Base-by-base conservation (phyloP, 2,888 invertebrate genomes). In the Antheraea yamamai region DNA sequence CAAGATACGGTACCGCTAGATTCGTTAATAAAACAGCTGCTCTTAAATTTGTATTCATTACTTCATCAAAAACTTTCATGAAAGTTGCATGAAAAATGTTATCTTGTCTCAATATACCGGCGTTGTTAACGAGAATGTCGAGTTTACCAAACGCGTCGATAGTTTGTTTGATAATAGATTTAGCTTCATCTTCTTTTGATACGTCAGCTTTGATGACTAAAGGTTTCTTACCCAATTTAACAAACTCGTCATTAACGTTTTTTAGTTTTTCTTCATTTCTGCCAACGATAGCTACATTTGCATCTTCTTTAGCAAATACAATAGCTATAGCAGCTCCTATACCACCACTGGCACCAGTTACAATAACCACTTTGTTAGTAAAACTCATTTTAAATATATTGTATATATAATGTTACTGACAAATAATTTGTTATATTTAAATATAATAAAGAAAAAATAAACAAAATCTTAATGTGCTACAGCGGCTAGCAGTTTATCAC, bases 271-370 rank as follows among this genome's bases (percentile, higher is more conserved):
- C 52, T 72, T 83, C 81, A 75, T 87, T 89, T 47, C 88, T 79
- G 4, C 84, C 89, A 0, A 89, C 86, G 39, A 89, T 81, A 3
- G 77, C 83, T 4, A 91, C 84, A 2, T 80, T 70, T 0, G 90
- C 90, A 0, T 86, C 85, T 79, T 88, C 85, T 74, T 82, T 83
- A 14, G 87, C 84, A 58, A 91, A 89, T 47, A 78, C 73, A 1
- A 81, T 77, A 2, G 90, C 89, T 0, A 85, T 81, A 0, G 83
- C 83, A 1, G 89, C 91, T 3, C 91, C 91, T 20, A 91, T 91
- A 14, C 90, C 90, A 0, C 89, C 85, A 74, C 89, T 89, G 1
- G 84, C 84, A 0, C 91, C 89, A 0, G 89, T 91, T 1, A 91
- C 81, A 4, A 91, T 74, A 0, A 87, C 88, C 0, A 87, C 84